Percentiles rank a stretch among this genome's conserved stretches.
Conservation (phyloP, 35 echinoderm and acorn worm genomes). For the Lytechinus pictus region DNA sequence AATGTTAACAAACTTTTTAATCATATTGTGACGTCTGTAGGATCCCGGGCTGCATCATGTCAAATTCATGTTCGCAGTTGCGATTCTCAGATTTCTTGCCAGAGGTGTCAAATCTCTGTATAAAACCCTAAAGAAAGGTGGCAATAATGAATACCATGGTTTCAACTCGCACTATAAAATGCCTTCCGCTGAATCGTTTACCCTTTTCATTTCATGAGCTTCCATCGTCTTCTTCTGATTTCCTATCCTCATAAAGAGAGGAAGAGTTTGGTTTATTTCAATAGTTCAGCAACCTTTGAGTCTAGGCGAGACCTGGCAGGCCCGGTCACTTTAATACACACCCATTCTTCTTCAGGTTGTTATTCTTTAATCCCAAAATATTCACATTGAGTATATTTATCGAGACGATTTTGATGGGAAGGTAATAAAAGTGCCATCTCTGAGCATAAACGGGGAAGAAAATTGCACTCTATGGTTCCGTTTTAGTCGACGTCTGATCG, state of each 20-base stretch:
- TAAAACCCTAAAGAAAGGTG: too few species aligned
- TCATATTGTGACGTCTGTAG: too few species aligned
- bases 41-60: too few species aligned
- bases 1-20: too few species aligned
- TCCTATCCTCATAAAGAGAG: not conserved
- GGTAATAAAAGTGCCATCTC: not conserved
- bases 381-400: not conserved
- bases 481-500: not conserved
- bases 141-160: too few species aligned
- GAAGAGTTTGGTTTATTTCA: not conserved
- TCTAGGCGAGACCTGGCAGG: not conserved
- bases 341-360: not conserved
- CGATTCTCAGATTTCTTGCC: too few species aligned
- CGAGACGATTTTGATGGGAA: not conserved
- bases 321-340: not conserved
- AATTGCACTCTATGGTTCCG: not conserved
- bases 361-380: not conserved
- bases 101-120: too few species aligned
- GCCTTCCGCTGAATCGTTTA: too few species aligned
- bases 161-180: too few species aligned
- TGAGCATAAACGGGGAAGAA: not conserved
- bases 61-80: too few species aligned
- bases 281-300: not conserved
- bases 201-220: not conserved
- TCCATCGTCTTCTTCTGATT: not conserved